A percentile compares a stretch with the other conserved stretches of the same genome.
Evolutionary conservation across 2,113 vertebrate species (phyloP).

Genomic region (Hippopotamus amphibius): DNA sequence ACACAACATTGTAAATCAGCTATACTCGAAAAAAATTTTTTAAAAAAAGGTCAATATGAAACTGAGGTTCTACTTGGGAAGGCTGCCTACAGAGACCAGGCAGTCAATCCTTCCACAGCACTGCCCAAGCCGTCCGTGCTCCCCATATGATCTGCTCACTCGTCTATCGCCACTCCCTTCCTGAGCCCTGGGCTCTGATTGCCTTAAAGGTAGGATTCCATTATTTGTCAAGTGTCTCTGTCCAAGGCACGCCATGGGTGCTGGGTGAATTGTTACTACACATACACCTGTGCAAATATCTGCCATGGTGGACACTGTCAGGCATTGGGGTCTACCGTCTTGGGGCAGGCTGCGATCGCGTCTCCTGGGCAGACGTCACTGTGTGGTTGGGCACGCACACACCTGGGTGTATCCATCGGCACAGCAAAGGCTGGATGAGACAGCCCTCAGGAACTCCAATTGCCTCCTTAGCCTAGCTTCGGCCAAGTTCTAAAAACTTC

Average conservation of each 20-base stretch:
- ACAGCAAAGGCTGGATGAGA: too few relatives aligned
- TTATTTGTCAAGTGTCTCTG: neutral
- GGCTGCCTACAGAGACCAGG: neutral
- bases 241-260: too few relatives aligned
- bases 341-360: neutral
- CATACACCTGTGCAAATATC: neutral
- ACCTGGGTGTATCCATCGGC: neutral
- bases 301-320: neutral
- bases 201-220: neutral
- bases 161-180: too few relatives aligned
- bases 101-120: rapidly evolving
- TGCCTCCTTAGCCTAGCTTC: neutral
- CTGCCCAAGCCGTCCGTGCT: rapidly evolving
- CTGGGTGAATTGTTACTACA: rapidly evolving
- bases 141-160: neutral
- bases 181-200: neutral
- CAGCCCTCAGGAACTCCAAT: neutral
- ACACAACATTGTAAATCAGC: too few relatives aligned
- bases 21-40: too few relatives aligned
- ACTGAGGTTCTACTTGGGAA: neutral
- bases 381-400: neutral
- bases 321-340: neutral
- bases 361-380: neutral
- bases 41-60: neutral
- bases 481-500: neutral